A percentile compares a stretch with the other conserved stretches of the same genome.
Evolutionary conservation across 2,797 vertebrate species (phyloP).

Genomic region (Calcarius lapponicus): DNA sequence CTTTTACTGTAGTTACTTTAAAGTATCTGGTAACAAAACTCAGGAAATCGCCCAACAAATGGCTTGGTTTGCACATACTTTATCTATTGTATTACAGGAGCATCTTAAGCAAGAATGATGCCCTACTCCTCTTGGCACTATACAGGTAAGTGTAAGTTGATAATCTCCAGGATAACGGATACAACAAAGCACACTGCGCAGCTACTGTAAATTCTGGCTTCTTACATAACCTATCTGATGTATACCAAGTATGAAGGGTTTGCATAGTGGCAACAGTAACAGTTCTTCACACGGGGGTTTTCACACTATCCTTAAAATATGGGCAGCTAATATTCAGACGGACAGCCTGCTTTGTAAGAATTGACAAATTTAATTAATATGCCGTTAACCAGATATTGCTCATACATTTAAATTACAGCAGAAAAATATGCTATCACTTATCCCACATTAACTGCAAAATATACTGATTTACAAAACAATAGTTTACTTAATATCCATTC

Average conservation of each 20-base stretch:
- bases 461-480: background rate
- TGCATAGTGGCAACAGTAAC: slow-evolving; percentile 40
- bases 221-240: background rate
- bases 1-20: slow-evolving; percentile 33
- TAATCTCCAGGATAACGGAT: background rate
- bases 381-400: background rate
- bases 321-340: background rate
- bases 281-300: background rate
- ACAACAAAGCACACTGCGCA: background rate
- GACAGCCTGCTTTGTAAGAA: background rate
- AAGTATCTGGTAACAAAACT: slow-evolving; percentile 12
- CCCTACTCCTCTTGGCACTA: background rate
- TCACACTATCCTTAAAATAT: background rate
- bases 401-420: slow-evolving; percentile 9
- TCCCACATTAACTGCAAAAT: background rate
- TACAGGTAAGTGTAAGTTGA: background rate
- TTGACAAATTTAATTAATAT: background rate
- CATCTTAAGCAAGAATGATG: background rate
- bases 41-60: slow-evolving; percentile 22
- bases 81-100: background rate
- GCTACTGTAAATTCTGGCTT: background rate
- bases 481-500: background rate
- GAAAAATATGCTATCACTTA: background rate
- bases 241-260: background rate
- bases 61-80: background rate